phyloP scores from a whole-genome alignment of 2,888 invertebrate genomes.

The Morpho deidamia region DNA sequence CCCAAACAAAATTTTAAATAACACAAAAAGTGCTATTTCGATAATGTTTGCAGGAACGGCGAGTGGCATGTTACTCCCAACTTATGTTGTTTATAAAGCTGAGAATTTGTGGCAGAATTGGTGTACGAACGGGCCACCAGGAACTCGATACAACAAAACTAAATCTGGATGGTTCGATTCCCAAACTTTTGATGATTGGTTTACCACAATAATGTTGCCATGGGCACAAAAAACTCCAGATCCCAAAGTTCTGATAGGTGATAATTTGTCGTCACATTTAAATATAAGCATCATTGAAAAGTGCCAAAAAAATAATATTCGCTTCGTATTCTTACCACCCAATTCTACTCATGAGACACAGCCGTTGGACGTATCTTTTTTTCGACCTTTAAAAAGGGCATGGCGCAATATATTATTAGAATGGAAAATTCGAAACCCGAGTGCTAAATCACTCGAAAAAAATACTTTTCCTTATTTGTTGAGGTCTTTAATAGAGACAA shows the following conservation, averaged over 20 bases:
- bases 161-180: constrained; percentile 4
- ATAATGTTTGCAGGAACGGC: constrained; percentile 9
- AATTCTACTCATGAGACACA: constrained; percentile 32
- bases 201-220: constrained; percentile 5
- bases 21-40: constrained; percentile 4
- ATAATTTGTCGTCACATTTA: constrained; percentile 25
- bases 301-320: constrained; percentile 31
- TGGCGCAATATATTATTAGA: constrained; percentile 28
- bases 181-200: constrained; percentile 6
- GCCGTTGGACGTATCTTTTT: constrained; percentile 33
- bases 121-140: constrained; percentile 10
- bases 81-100: constrained; percentile 31
- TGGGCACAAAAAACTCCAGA: constrained; percentile 10
- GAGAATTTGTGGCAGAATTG: constrained; percentile 5
- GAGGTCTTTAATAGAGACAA: not conserved
- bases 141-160: constrained; percentile 1
- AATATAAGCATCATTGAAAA: constrained; percentile 8
- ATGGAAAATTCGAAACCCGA: too few species aligned
- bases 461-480: constrained; percentile 6
- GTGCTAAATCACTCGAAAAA: too few species aligned
- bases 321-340: constrained; percentile 30
- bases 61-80: constrained; percentile 34
- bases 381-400: constrained; percentile 28
- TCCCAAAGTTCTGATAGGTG: constrained; percentile 19
- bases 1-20: constrained; percentile 40